Evolutionary conservation across 2,113 vertebrate species (phyloP), one percentile per base, ranked within the genome.

Genomic region (Burhinus bistriatus): DNA sequence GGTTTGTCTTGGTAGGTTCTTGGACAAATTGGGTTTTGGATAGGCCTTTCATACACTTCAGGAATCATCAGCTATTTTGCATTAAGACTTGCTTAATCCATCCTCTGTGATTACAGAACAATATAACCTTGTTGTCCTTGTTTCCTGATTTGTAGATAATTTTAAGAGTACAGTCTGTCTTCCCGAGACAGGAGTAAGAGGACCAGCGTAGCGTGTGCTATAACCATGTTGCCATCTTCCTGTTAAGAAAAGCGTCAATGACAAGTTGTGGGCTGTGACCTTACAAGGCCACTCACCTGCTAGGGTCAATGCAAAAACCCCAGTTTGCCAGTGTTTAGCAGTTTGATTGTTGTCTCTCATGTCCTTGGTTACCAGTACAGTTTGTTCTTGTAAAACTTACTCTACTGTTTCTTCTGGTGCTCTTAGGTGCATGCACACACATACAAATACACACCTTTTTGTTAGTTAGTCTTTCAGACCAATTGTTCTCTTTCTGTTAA

Each of bases 31-130:
- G 8, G 1, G 7, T 58, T 72, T 78, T 72, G 4, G 27, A 30
- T 40, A 42, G 34, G n/a, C 12, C 11, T 87, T 66, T 49, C 36
- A 26, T 12, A 49, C 4, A 5, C 23, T 70, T 66, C 5, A 79
- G 57, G 16, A 79, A 27, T 27, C 32, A 57, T 40, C 45, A 78
- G 12, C 9, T 88, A 3, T 73, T 90, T 52, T 30, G 20, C 30
- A 29, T 6, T 44, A 51, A 62, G 1, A 3, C 16, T 58, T 71
- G 6, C 5, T 65, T 66, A 34, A 5, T 65, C 0, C 0, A 23
- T 75, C 10, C 5, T 76, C 36, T 16, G 10, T 49, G 27, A 76
- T 30, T 16, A 52, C 13, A n/a, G 29, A 76, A 40, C 6, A 34
- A 29, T 11, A 57, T 20, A 40, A 64, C 6, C 7, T 23, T 2